A percentile compares a stretch with the other conserved stretches of the same genome.
Evolutionary conservation across 2,888 invertebrate species (phyloP).

Genomic region (Parnassius mnemosyne): DNA sequence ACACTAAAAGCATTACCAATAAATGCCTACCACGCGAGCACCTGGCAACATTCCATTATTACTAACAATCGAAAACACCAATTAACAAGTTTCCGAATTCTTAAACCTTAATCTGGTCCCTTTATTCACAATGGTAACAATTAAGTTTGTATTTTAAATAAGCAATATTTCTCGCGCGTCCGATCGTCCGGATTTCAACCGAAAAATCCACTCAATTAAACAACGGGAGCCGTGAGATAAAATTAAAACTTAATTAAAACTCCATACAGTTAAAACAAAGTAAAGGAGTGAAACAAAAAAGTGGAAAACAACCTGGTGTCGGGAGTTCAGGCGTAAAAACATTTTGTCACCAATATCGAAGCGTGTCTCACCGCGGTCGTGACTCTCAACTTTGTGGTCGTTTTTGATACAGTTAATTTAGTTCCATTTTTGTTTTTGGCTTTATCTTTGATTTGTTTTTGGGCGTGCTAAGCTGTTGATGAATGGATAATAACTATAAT

Average conservation of each 20-base stretch:
- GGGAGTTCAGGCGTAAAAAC: slow-evolving; percentile 55
- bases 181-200: slow-evolving; percentile 48
- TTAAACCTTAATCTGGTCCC: slow-evolving; percentile 15
- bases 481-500: slow-evolving; percentile 1
- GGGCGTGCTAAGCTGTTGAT: slow-evolving; percentile 8
- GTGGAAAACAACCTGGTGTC: slow-evolving; percentile 37
- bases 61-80: slow-evolving; percentile 21
- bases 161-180: slow-evolving; percentile 47
- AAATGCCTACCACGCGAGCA: not conserved
- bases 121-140: slow-evolving; percentile 32
- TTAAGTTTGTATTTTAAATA: slow-evolving; percentile 39
- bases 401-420: slow-evolving; percentile 26
- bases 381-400: slow-evolving; percentile 32
- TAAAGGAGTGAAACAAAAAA: slow-evolving; percentile 32
- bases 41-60: slow-evolving; percentile 1
- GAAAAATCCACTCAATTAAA: slow-evolving; percentile 54
- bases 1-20: no score
- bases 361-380: slow-evolving; percentile 39
- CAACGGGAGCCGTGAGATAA: slow-evolving; percentile 69
- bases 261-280: slow-evolving; percentile 49
- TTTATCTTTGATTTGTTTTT: slow-evolving; percentile 29
- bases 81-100: slow-evolving; percentile 30
- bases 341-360: slow-evolving; percentile 60
- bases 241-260: slow-evolving; percentile 78
- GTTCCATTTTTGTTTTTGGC: slow-evolving; percentile 11